Evolutionary conservation across 2,797 vertebrate species (phyloP), one percentile per base, ranked within the genome.

Genomic region (Gobio occitaniae): DNA sequence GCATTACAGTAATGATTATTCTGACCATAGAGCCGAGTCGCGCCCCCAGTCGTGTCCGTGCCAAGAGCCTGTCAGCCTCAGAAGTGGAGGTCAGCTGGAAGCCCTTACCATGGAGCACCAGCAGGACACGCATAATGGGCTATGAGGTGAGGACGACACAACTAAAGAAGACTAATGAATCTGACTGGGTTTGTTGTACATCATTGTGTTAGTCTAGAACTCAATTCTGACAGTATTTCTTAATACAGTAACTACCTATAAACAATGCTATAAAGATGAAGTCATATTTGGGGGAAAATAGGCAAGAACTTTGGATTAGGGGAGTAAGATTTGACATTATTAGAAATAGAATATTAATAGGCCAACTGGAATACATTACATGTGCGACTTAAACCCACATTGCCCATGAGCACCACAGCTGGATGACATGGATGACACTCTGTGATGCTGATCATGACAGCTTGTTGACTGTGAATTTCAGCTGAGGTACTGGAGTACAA

Each of bases 71-170:
- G 70, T 98, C 97, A 29, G 97, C 97, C 2, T 96, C 96, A 0
- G 96, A 97, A 6, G 92, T 97, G 0, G 97, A 98, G 93, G 96
- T 98, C 83, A 96, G 95, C 87, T 99, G 97, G 97, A 96, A 96
- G 90, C 94, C 96, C 0, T 94, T 97, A 0, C 91, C 93, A 86
- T 97, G 96, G 89, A 96, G 90, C 89, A 97, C 96, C 89, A 96
- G 93, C 81, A 96, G 95, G 92, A 97, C 97, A 91, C 96, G 96
- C 54, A 96, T 99, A 77, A 96, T 97, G 89, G 97, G 97, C 80
- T 98, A 98, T 1, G 97, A 98, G 97, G 97, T 98, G 93, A 80
- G 90, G 82, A 68, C 38, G 50, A 83, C 65, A 82, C 80, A 84
- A 77, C 68, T 74, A 83, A 87, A 36, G 15, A 41, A 44, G 41